Evolutionary conservation across 2,888 invertebrate genomes (phyloP), one percentile per base, ranked within the genome.

Genomic region (Leptura quadrifasciata): DNA sequence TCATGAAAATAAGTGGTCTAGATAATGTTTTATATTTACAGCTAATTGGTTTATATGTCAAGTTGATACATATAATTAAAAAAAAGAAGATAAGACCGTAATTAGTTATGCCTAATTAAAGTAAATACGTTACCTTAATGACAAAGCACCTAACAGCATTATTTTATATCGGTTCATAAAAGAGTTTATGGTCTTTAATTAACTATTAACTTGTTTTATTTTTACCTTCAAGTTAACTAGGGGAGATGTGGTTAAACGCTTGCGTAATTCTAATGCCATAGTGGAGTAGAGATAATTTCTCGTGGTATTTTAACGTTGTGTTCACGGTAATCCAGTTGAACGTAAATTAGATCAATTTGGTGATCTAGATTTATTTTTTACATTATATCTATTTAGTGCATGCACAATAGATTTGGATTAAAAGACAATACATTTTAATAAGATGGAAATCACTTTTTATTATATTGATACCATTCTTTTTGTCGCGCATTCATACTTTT

Each of bases 31-130:
- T n/a, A 2, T 47, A 47, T n/a, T 47, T 47, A 47, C 47, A n/a
- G n/a, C 12, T 47, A 47, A 47, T 47, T 47, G n/a, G 47, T 47
- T 47, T 47, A n/a, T 47, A n/a, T 47, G 47, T 47, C 47, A 4
- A 47, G 5, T 2, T 15, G n/a, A n/a, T 47, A 47, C 47, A 47
- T 47, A 39, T 12, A 39, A 39, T 47, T 47, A 5, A 8, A 12
- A 47, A 47, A n/a, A n/a, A n/a, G n/a, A 47, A n/a, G 15, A 47
- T 63, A 63, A 63, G 21, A 39, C 21, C 63, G 39, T 63, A 63
- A 63, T 63, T 63, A 63, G 35, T 63, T 63, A 63, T 63, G 39
- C 63, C 63, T 21, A 63, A 35, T 63, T 63, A 63, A 35, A 63
- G 63, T 35, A 21, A n/a, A 35, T 63, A 63, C 18, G 39, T 35